phyloP scores from a whole-genome alignment of 2,888 invertebrate genomes.

The Vanessa cardui region DNA sequence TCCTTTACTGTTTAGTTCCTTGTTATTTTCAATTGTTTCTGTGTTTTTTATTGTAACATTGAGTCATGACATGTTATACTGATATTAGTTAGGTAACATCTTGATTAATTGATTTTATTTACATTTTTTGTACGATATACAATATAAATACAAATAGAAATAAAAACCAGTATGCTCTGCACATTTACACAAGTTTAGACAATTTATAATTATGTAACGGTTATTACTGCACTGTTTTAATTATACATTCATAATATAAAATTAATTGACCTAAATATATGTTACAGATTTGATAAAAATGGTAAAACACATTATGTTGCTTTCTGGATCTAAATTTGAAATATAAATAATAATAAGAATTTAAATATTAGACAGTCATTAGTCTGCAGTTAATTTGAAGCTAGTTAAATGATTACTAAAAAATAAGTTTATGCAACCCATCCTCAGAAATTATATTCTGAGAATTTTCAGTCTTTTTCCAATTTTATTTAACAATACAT shows the following conservation, averaged over 20 bases:
- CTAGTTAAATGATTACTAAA: too few relatives aligned
- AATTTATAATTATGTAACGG: background rate
- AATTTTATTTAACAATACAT: too few relatives aligned
- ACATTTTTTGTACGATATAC: conserved; percentile 1
- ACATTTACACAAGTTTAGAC: background rate
- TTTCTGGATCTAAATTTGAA: too few relatives aligned
- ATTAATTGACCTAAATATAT: background rate
- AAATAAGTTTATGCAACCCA: too few relatives aligned
- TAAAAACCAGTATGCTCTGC: too few relatives aligned
- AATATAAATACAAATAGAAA: too few relatives aligned
- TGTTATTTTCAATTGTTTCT: conserved; percentile 28
- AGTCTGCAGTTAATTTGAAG: too few relatives aligned
- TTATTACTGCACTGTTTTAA: background rate
- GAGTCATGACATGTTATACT: conserved; percentile 15
- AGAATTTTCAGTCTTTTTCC: too few relatives aligned
- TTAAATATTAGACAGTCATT: too few relatives aligned
- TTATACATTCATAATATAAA: background rate
- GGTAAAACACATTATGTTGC: background rate
- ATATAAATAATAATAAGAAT: too few relatives aligned
- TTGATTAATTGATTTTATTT: conserved; percentile 12
- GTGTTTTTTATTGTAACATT: conserved; percentile 15
- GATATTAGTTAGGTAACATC: conserved; percentile 19
- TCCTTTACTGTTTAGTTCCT: conserved; percentile 40
- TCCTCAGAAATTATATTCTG: too few relatives aligned
- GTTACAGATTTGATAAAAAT: background rate